A percentile compares a stretch with the other conserved stretches of the same genome.
phyloP scores from a whole-genome alignment of 2,797 vertebrate genomes.

The Anguilla pacifica region DNA sequence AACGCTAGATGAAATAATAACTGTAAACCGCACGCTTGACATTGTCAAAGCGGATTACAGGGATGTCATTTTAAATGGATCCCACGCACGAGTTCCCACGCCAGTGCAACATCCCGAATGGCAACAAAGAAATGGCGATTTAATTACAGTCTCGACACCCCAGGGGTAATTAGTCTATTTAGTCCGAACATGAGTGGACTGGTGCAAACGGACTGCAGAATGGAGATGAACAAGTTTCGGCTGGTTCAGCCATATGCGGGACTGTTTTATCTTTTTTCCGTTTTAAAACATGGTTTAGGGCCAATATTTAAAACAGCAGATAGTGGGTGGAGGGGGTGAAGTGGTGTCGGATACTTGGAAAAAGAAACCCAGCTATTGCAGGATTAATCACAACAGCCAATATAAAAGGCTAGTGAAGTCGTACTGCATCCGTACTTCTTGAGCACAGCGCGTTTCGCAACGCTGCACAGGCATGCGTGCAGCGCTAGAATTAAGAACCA shows the following conservation, averaged over 20 bases:
- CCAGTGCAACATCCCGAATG: constrained; percentile 44
- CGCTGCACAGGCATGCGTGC: no score
- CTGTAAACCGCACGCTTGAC: constrained; percentile 48
- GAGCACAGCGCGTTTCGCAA: not conserved
- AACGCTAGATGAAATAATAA: constrained; percentile 31
- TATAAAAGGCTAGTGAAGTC: not conserved
- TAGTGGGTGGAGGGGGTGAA: not conserved
- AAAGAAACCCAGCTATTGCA: not conserved
- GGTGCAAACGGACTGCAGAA: constrained; percentile 48
- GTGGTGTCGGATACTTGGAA: not conserved
- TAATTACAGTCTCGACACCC: constrained; percentile 63
- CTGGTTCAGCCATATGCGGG: not conserved
- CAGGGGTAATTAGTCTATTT: constrained; percentile 57
- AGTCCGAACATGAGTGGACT: constrained; percentile 52
- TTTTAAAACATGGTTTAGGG: not conserved
- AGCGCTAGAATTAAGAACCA: not conserved
- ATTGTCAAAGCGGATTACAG: constrained; percentile 48
- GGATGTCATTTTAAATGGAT: constrained; percentile 42
- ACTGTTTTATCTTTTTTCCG: not conserved
- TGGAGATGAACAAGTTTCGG: not conserved
- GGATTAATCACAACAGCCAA: not conserved
- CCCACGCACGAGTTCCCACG: constrained; percentile 48
- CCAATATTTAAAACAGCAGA: not conserved
- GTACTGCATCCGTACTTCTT: not conserved
- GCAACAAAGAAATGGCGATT: constrained; percentile 45